Evolutionary conservation across 2,113 vertebrate genomes (phyloP).

Genomic region (Epinephelus lanceolatus): DNA sequence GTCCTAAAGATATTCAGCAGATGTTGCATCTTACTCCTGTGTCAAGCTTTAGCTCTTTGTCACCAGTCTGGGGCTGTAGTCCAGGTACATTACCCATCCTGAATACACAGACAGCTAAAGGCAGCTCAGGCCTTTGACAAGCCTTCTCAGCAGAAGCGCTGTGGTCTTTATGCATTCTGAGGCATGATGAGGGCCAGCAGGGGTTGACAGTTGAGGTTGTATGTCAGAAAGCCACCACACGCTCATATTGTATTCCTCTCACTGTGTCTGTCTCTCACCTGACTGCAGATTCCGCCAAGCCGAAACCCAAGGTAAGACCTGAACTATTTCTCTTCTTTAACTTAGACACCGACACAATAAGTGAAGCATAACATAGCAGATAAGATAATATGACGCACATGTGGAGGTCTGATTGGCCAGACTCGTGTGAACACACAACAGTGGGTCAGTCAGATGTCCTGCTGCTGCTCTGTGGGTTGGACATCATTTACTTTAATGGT

Average conservation of each 20-base stretch:
- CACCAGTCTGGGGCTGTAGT: conserved; percentile 24
- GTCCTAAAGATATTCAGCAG: neutral
- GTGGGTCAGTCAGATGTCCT: neutral
- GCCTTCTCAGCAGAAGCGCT: conserved; percentile 43
- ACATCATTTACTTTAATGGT: neutral
- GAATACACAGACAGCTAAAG: conserved; percentile 48
- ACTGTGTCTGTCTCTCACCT: conserved; percentile 88
- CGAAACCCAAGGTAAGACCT: conserved; percentile 89
- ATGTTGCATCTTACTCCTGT: neutral
- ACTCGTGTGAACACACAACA: neutral
- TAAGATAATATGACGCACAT: neutral
- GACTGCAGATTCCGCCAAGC: conserved; percentile 89
- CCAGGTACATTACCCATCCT: conserved; percentile 31
- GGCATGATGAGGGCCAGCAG: conserved; percentile 60
- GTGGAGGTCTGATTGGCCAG: conserved; percentile 8
- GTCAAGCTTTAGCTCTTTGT: conserved; percentile 24
- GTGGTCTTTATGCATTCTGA: conserved; percentile 70
- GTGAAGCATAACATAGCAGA: conserved; percentile 3
- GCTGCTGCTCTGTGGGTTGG: neutral
- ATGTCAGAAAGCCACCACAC: conserved; percentile 66
- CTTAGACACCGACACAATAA: conserved; percentile 44
- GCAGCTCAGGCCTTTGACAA: conserved; percentile 56
- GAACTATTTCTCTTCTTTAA: conserved; percentile 44
- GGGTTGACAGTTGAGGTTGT: conserved; percentile 78
- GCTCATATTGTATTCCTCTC: conserved; percentile 75